Evolutionary conservation across 2,888 invertebrate species (phyloP).

Genomic region (Baccha elongata): DNA sequence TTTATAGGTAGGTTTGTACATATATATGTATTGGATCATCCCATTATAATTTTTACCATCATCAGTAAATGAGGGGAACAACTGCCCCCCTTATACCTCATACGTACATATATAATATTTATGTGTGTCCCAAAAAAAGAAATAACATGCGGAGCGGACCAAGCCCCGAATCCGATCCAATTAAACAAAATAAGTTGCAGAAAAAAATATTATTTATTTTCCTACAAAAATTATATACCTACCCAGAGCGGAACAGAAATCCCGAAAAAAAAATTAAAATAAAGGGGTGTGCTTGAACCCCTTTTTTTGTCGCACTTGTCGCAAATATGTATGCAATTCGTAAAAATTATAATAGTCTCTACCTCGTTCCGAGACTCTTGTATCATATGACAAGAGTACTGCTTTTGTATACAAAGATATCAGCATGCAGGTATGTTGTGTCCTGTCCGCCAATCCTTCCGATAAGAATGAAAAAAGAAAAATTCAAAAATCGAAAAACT

Average conservation of each 20-base stretch:
- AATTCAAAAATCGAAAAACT: slow-evolving; percentile 64
- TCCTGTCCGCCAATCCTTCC: slow-evolving; percentile 16
- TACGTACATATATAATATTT: not conserved
- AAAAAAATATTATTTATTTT: slow-evolving; percentile 57
- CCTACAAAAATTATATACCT: slow-evolving; percentile 50
- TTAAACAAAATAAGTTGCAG: slow-evolving; percentile 68
- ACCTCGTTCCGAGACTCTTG: too few relatives aligned
- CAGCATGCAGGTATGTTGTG: not conserved
- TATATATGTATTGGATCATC: slow-evolving; percentile 34
- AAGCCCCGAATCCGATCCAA: slow-evolving; percentile 22
- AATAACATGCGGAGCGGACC: not conserved
- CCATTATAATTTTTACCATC: slow-evolving; percentile 19
- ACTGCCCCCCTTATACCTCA: not conserved
- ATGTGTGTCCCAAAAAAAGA: slow-evolving; percentile 5
- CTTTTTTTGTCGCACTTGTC: slow-evolving; percentile 11
- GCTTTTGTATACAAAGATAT: not conserved
- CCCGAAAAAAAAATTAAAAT: slow-evolving; percentile 19
- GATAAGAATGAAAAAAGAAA: slow-evolving; percentile 11
- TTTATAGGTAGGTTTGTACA: not conserved
- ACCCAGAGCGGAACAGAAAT: slow-evolving; percentile 4
- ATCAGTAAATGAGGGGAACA: slow-evolving; percentile 30
- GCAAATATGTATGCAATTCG: slow-evolving; percentile 43
- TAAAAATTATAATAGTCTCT: slow-evolving; percentile 61
- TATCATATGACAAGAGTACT: slow-evolving; percentile 51
- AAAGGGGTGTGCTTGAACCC: slow-evolving; percentile 61